Evolutionary conservation across 1,140 invertebrate species (phyloP).

Genomic region (Hirudo medicinalis): DNA sequence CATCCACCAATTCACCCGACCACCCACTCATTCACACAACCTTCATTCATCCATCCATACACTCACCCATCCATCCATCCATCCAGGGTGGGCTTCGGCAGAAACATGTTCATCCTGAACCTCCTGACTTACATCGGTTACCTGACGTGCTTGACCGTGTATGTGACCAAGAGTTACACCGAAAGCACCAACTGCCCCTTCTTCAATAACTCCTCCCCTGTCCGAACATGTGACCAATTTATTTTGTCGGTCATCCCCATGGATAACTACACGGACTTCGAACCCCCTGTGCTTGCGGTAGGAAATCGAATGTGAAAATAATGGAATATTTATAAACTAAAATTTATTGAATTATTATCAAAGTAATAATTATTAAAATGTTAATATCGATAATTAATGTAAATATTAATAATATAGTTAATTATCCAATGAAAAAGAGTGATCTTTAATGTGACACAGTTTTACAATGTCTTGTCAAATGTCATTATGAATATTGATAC

Average conservation of each 20-base stretch:
- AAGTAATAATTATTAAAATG: no score
- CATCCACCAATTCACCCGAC: neutral
- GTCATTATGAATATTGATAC: no score
- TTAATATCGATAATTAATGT: no score
- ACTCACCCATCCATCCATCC: neutral
- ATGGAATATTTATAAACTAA: no score
- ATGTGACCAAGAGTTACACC: conserved; percentile 13
- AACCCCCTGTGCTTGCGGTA: no score
- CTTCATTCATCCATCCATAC: neutral
- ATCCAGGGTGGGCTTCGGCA: conserved; percentile 24
- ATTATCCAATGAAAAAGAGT: no score
- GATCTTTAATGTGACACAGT: no score
- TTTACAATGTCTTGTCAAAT: no score
- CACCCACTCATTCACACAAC: neutral
- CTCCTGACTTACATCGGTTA: conserved; percentile 23
- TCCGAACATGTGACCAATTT: neutral
- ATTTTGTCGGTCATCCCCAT: neutral
- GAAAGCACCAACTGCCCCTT: neutral
- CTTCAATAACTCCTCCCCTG: neutral
- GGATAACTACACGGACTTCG: neutral
- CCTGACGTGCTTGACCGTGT: conserved; percentile 17
- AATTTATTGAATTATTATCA: no score
- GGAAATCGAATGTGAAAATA: no score
- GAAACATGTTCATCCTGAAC: conserved; percentile 22
- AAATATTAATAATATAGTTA: no score